Evolutionary conservation across 2,888 invertebrate species (phyloP).

Genomic region (Eupithecia exiguata): DNA sequence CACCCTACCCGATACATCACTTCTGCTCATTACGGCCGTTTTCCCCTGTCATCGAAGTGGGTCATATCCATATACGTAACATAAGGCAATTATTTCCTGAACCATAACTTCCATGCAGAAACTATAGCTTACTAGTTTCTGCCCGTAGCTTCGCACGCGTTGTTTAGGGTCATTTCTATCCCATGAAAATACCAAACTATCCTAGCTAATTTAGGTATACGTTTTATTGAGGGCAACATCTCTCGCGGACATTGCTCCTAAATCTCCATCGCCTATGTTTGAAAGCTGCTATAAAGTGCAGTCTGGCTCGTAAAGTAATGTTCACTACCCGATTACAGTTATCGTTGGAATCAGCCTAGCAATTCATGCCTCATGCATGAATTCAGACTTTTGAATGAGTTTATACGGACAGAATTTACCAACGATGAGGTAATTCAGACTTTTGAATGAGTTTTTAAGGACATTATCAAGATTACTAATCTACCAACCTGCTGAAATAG

Average conservation of each 20-base stretch:
- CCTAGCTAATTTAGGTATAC: constrained; percentile 20
- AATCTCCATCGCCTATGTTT: constrained; percentile 24
- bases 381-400: not conserved
- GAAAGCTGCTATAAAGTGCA: constrained; percentile 24
- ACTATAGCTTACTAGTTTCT: not conserved
- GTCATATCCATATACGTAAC: constrained; percentile 54
- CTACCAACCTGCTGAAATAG: not conserved
- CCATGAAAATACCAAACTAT: not conserved
- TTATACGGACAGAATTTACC: not conserved
- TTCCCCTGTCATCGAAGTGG: constrained; percentile 46
- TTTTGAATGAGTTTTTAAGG: not conserved
- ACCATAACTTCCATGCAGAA: constrained; percentile 48
- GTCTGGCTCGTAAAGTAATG: constrained; percentile 23
- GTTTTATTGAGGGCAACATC: constrained; percentile 22
- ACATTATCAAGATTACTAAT: not conserved
- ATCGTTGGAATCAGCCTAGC: not conserved
- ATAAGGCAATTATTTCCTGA: constrained; percentile 54
- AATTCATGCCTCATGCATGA: not conserved
- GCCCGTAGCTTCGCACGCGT: no score
- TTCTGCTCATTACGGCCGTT: constrained; percentile 36
- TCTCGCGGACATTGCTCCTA: constrained; percentile 26
- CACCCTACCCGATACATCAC: constrained; percentile 41
- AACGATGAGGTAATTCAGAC: not conserved
- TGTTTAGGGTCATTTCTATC: no score
- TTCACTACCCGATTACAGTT: constrained; percentile 22